Conservation (phyloP, 2,113 vertebrate genomes). For the Ceyx margarethae region DNA sequence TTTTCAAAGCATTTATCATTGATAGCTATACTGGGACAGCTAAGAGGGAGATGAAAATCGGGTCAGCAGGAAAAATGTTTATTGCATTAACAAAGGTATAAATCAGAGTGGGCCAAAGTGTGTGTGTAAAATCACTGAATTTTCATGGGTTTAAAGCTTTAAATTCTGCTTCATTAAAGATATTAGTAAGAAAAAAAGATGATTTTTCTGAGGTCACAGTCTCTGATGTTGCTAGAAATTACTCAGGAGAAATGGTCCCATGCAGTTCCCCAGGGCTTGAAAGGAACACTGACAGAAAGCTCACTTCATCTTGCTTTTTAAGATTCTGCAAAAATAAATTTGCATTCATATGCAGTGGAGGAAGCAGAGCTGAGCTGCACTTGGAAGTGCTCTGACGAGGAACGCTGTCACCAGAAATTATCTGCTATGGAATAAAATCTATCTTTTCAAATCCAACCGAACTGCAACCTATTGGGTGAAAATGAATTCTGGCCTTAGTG, state of each 20-base stretch:
- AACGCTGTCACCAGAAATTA: background rate
- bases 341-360: background rate
- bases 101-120: background rate
- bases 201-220: background rate
- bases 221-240: background rate
- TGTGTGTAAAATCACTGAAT: background rate
- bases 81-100: slow-evolving; percentile 32
- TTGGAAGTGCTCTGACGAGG: background rate
- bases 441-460: background rate
- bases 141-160: background rate
- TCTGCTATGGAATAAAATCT: background rate
- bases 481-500: background rate
- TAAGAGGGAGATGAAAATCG: background rate
- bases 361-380: background rate
- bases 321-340: background rate
- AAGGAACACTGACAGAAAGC: background rate
- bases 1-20: slow-evolving; percentile 27
- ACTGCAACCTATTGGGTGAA: background rate
- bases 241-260: background rate
- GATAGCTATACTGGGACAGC: background rate
- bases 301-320: background rate
- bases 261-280: background rate
- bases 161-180: slow-evolving; percentile 16
- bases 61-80: slow-evolving; percentile 9
- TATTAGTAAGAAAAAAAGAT: background rate